Conservation (phyloP, 2,113 vertebrate species). For the Vombatus ursinus region DNA sequence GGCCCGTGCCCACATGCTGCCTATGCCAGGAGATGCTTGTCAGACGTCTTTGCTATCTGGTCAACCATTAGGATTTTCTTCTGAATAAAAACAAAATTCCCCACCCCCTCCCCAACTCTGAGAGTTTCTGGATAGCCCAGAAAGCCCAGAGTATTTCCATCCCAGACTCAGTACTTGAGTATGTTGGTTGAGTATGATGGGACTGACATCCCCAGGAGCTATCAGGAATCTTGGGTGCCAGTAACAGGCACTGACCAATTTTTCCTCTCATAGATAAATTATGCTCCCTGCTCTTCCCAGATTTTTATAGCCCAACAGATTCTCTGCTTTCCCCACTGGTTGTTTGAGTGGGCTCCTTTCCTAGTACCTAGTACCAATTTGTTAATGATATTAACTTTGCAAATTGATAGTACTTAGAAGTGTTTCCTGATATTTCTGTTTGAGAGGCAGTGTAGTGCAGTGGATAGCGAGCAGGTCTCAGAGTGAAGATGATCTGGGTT, state of each 20-base stretch:
- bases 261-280: not conserved
- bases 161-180: not conserved
- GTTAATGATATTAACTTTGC: no score
- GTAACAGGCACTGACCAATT: not conserved
- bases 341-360: no score
- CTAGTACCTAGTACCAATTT: no score
- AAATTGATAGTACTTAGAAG: no score
- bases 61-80: slow-evolving; percentile 3
- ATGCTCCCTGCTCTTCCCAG: not conserved
- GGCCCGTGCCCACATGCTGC: no score
- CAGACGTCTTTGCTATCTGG: not conserved
- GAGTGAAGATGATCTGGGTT: no score
- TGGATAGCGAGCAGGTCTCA: no score
- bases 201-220: not conserved
- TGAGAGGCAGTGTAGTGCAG: no score
- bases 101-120: not conserved
- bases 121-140: slow-evolving; percentile 3
- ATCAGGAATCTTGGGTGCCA: not conserved
- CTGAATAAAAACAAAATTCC: slow-evolving; percentile 4
- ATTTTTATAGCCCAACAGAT: not conserved
- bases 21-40: no score
- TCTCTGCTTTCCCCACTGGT: no score
- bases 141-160: not conserved
- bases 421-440: no score
- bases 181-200: not conserved